Evolutionary conservation across 2,113 vertebrate species (phyloP), one percentile per base, ranked within the genome.

Genomic region (Cercocebus atys): DNA sequence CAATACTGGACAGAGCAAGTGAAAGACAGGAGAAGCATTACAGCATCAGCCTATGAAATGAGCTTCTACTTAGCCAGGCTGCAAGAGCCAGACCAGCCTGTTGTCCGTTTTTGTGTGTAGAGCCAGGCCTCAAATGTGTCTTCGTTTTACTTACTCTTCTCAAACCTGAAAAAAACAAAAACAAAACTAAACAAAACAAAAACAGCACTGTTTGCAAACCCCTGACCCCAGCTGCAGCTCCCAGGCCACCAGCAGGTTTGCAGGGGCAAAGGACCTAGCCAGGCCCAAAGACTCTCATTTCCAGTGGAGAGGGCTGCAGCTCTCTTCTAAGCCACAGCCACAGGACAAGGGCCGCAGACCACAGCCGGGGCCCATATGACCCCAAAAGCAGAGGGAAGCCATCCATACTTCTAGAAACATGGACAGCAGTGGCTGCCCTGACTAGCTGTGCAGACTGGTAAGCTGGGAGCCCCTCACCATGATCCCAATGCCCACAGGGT

Each of bases 221-320:
- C 5, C 45, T 32, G 27, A 9, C 35, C 25, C 50, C 32, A 66
- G 25, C 3, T 43, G 12, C 59, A 82, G 73, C 9, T 20, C 23
- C 14, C 23, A 23, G 38, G 50, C 32, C 30, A 12, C 0, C 66
- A 10, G 80, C 7, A n/a, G 27, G 5, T 45, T 32, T 6, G 22
- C 3, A 4, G 3, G 18, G 10, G 12, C 10, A 1, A 25, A 0
- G 8, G 57, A 59, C 9, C 23, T 3, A 6, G 50, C 23, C 4
- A 5, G 11, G 25, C 20, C 38, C 2, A 10, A 5, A 32, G 55
- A 11, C 13, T 45, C 70, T 40, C 17, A 2, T 23, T 6, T 22
- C 55, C 4, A 0, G 18, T 17, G 55, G 38, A 4, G 14, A 16
- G 40, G 59, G 20, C 45, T 40, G 10, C 14, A 1, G n/a, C 57